Evolutionary conservation across 1,140 invertebrate species (phyloP), one percentile per base, ranked within the genome.

Genomic region (Galleria mellonella): DNA sequence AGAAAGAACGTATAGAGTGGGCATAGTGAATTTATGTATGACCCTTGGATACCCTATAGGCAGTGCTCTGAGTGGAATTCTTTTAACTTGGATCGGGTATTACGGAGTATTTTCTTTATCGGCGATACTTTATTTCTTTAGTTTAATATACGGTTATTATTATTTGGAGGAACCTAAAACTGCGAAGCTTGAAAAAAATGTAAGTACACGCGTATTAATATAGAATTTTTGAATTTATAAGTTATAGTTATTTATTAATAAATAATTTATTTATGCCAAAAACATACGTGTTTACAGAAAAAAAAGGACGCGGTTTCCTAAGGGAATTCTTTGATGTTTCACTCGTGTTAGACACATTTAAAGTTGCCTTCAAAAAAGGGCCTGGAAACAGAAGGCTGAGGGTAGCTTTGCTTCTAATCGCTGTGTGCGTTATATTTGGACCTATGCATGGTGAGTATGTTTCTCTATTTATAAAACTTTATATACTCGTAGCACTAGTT

Each of bases 11-110:
- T 86, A 94, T 4, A 82, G 95, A 53, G 93, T 97, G 17, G 94
- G 94, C 2, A 91, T 96, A n/a, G 91, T 94, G 45, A 97, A 94
- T 72, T 88, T 94, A 2, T 93, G 93, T 57, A 91, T 93, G 63
- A 93, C 92, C 0, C 83, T 95, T 17, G 93, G 93, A 4, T 91
- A 94, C 39, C 94, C 94, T 0, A 90, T 95, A 6, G 93, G 93
- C 4, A 91, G 93, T 85, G 92, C 93, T 0, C 76, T 94, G 3
- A 93, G 92, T 45, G 93, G 93, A 1, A 87, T 94, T 7, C 69
- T 92, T 17, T 83, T 89, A 32, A 86, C 88, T 37, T 87, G 90
- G 81, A 90, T 94, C 31, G 93, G 93, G 1, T 95, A 94, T 65
- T 94, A 94, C 57, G 93, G 93, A 27, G 90, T 94, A n/a, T 94